Conservation (phyloP, 2,113 vertebrate genomes). For the Psittacus erithacus region DNA sequence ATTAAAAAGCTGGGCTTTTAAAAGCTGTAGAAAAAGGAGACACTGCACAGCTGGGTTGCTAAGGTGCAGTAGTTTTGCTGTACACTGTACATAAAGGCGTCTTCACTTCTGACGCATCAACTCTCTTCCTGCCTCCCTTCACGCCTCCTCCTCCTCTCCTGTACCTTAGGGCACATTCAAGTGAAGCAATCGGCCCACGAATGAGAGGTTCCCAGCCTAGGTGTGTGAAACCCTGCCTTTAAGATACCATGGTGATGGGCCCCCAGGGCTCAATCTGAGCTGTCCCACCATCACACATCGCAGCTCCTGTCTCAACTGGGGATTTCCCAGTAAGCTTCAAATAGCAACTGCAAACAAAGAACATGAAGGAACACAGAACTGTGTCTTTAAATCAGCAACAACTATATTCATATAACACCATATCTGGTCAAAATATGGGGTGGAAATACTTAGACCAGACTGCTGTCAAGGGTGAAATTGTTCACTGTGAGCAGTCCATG, state of each 20-base stretch:
- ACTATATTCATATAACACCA: neutral
- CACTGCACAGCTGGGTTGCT: constrained; percentile 28
- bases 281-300: rapidly evolving
- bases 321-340: neutral
- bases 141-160: neutral
- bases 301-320: neutral
- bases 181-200: neutral
- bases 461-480: neutral
- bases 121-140: neutral
- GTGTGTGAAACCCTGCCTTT: neutral
- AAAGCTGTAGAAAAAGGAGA: neutral
- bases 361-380: neutral
- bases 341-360: neutral
- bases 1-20: neutral
- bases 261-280: neutral
- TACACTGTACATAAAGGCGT: neutral
- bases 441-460: neutral
- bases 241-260: rapidly evolving
- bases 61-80: neutral
- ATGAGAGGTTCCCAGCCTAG: neutral
- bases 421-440: neutral
- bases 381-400: neutral
- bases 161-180: neutral
- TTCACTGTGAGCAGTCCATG: neutral
- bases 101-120: neutral